Percentiles rank a stretch among this genome's conserved stretches.
phyloP scores from a whole-genome alignment of 2,888 invertebrate genomes.

The Eupithecia inturbata region DNA sequence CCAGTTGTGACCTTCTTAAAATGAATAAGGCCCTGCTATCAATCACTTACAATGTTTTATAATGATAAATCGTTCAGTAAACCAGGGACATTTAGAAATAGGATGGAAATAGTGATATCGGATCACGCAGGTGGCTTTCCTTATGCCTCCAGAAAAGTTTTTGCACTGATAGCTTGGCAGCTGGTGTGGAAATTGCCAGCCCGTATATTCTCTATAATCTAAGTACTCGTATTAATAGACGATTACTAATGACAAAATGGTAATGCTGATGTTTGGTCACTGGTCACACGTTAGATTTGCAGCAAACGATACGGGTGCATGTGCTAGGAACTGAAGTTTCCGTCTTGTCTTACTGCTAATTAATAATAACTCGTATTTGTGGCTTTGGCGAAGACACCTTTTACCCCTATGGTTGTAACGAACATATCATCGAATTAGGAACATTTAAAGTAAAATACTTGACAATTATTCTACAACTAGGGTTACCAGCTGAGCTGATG shows the following conservation, averaged over 20 bases:
- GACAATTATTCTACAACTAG: neutral
- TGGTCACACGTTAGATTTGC: constrained; percentile 69
- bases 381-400: constrained; percentile 26
- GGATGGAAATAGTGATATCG: constrained; percentile 41
- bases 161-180: constrained; percentile 80
- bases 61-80: constrained; percentile 29
- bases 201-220: constrained; percentile 80
- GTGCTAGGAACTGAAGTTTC: constrained; percentile 50
- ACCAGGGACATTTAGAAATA: constrained; percentile 28
- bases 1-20: neutral
- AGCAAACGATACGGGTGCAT: constrained; percentile 75
- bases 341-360: constrained; percentile 13
- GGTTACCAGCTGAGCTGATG: neutral
- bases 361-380: constrained; percentile 20
- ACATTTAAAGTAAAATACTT: neutral
- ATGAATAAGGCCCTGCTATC: constrained; percentile 24
- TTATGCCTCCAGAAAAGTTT: constrained; percentile 68
- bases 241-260: constrained; percentile 81
- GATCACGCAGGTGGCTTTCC: constrained; percentile 75
- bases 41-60: constrained; percentile 13
- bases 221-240: constrained; percentile 80
- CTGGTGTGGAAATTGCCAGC: constrained; percentile 78
- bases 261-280: constrained; percentile 75
- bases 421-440: neutral
- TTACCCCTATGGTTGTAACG: constrained; percentile 30